A percentile compares a stretch with the other conserved stretches of the same genome.
These are phyloP conservation scores for Clivina fossor DNA, from an alignment of 2,888 invertebrate species.

Conservation along the genomic window DNA sequence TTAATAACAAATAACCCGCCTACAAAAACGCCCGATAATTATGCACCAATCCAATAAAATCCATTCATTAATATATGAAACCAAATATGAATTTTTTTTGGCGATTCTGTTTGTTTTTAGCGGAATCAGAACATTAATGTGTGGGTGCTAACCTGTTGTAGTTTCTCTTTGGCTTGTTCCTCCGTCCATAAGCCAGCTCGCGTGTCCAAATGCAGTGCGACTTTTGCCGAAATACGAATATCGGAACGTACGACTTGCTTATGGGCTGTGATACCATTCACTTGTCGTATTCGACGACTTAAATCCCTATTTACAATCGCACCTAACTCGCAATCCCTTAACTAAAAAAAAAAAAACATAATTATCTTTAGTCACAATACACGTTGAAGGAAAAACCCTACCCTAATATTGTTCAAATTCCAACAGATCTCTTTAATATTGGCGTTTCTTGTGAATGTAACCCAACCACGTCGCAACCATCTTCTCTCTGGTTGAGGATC, in stretches of 20 bases:
- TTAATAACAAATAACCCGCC: too few species aligned
- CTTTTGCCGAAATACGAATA: constrained; percentile 88
- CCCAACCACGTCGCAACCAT: constrained; percentile 98
- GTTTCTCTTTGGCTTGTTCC: constrained; percentile 51
- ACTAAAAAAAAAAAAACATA: constrained; percentile 56
- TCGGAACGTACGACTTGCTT: constrained; percentile 87
- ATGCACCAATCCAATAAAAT: too few species aligned
- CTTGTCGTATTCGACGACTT: constrained; percentile 88
- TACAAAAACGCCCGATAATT: too few species aligned
- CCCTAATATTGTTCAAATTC: constrained; percentile 93
- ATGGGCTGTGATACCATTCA: constrained; percentile 87
- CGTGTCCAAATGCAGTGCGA: constrained; percentile 86
- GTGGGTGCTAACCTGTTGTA: constrained; percentile 44
- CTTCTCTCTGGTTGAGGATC: constrained; percentile 96
- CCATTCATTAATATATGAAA: too few species aligned
- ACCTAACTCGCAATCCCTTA: constrained; percentile 87
- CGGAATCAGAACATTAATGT: background rate
- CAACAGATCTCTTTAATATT: constrained; percentile 99
- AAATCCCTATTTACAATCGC: constrained; percentile 97
- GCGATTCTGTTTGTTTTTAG: too few species aligned
- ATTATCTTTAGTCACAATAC: background rate
- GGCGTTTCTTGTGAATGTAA: constrained; percentile 93
- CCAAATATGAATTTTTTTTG: too few species aligned
- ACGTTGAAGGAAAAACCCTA: constrained; percentile 51
- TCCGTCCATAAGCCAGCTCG: constrained; percentile 78